Base-by-base conservation (phyloP, 1,140 invertebrate genomes). In the Megathymus violae region DNA sequence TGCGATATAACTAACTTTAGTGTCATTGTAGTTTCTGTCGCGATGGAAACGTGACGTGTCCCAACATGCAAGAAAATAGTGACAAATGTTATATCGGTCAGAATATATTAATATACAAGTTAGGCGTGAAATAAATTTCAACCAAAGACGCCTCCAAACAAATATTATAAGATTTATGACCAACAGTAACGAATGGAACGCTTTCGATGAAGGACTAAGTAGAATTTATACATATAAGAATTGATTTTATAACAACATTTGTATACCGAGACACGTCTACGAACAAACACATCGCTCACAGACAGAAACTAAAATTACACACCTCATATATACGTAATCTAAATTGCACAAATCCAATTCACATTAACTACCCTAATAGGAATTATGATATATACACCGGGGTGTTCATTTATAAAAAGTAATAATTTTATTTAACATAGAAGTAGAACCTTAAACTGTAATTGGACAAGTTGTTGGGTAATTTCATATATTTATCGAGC, bases 291-390 rank as follows among this genome's bases (percentile, higher is more conserved):
- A 10, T 13, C 9, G 15, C 10, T 51, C 10, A 27, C 15, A 31
- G 51, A 62, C 51, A 62, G 25, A 67, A 25, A 59, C 56, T 10
- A 14, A 62, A 46, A 62, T 48, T 22, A 17, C 43, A 19, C 13
- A 34, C 22, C 15, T 61, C 43, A 40, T 38, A 50, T 50, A 43
- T 59, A 59, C 40, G 60, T 59, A 66, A 62, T 63, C 66, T 76
- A 76, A 52, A 79, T 79, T 79, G 76, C 76, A 79, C 76, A 79
- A 79, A 74, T 79, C 76, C 74, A 79, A 76, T 71, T 66, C 51
- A 65, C 63, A 41, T 69, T 67, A n/a, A 70, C 51, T 62, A 47
- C 64, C 54, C 74, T 76, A 76, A 60, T 76, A 76, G 74, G 70
- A 69, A 71, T 63, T 22, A 62, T 19, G 47, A 40, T 48, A 48